phyloP scores from a whole-genome alignment of 2,797 vertebrate genomes.

The Eulemur coronatus region DNA sequence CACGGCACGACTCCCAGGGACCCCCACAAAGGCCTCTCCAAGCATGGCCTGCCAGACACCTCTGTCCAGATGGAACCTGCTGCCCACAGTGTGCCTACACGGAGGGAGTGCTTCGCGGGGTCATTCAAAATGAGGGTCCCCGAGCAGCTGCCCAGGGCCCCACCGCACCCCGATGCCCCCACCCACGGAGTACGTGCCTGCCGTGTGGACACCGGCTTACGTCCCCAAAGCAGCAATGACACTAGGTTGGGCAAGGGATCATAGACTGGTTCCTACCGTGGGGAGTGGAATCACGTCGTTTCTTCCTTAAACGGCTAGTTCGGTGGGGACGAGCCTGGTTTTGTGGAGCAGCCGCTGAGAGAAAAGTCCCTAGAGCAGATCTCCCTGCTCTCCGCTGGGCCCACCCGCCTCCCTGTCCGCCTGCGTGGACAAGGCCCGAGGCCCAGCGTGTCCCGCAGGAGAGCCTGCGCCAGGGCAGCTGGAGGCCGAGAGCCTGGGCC shows the following conservation, averaged over 20 bases:
- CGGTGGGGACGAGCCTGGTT: neutral
- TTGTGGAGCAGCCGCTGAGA: neutral
- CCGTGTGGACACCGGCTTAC: too few relatives aligned
- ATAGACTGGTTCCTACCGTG: accelerated
- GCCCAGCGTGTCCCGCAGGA: accelerated
- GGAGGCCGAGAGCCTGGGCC: neutral
- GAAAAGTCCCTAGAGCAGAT: neutral
- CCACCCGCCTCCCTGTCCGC: too few relatives aligned
- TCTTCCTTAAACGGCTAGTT: neutral
- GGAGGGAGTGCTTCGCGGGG: accelerated
- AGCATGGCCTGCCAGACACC: neutral
- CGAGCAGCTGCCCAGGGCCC: accelerated
- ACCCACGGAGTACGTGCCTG: accelerated
- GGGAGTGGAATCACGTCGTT: neutral
- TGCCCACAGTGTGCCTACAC: neutral
- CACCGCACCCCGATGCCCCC: neutral
- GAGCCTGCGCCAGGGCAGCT: neutral
- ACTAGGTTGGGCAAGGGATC: neutral
- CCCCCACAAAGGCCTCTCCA: accelerated
- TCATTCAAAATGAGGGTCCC: neutral
- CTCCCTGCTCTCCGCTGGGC: neutral
- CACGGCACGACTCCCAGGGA: accelerated
- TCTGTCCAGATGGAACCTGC: neutral
- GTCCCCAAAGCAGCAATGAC: neutral
- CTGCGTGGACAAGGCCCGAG: too few relatives aligned